phyloP scores from a whole-genome alignment of 1,140 invertebrate species.

The Lepidurus arcticus region DNA sequence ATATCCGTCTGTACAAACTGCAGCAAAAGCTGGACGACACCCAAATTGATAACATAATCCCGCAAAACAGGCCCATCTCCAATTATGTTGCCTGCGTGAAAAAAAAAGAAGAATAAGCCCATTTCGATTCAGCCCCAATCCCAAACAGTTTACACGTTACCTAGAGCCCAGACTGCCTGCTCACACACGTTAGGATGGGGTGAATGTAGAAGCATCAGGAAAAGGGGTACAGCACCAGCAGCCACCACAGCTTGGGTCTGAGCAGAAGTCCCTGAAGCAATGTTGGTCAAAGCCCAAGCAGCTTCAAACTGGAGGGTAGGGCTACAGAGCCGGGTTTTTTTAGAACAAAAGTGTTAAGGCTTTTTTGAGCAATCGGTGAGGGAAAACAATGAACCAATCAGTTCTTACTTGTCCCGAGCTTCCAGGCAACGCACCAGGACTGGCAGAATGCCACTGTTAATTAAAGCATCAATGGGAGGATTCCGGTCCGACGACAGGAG shows the following conservation, averaged over 20 bases:
- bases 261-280: constrained; percentile 91
- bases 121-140: not conserved
- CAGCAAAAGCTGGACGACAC: constrained; percentile 80
- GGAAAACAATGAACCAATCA: not conserved
- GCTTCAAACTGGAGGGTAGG: constrained; percentile 95
- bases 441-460: constrained; percentile 86
- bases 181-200: constrained; percentile 96
- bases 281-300: constrained; percentile 98
- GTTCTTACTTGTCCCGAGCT: constrained; percentile 63
- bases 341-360: not conserved
- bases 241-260: constrained; percentile 94
- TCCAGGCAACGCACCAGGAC: constrained; percentile 85
- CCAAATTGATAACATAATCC: constrained; percentile 86
- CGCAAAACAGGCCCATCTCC: constrained; percentile 84
- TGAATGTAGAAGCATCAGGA: constrained; percentile 82
- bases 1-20: constrained; percentile 89
- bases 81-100: constrained; percentile 66
- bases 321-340: constrained; percentile 47
- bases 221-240: constrained; percentile 90
- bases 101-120: constrained; percentile 15
- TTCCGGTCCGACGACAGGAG: constrained; percentile 93
- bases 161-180: constrained; percentile 97
- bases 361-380: too few relatives aligned
- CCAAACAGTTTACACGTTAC: constrained; percentile 45
- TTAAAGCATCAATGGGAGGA: constrained; percentile 97